Base-by-base conservation (phyloP, 2,797 vertebrate genomes). In the Cirrhinus molitorella region DNA sequence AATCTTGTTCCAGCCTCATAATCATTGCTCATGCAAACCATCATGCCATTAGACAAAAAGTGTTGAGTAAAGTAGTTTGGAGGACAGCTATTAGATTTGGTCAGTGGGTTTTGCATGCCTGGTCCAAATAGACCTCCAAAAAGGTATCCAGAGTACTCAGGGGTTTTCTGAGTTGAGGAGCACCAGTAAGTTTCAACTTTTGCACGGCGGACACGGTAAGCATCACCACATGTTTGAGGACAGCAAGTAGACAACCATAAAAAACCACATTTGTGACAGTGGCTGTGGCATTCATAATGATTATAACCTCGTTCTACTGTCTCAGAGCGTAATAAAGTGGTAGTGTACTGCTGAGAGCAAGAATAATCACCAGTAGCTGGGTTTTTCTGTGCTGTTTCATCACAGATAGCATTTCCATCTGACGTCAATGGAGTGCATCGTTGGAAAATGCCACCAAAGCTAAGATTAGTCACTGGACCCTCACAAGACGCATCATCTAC, bases 371-470 rank as follows among this genome's bases (percentile, higher is more conserved):
- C 96, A 0, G 96, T 97, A 10, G 93, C 92, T 0, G 94, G 95
- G 85, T 98, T 99, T 89, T 88, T 97, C 91, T 97, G 95, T 67
- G 92, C 92, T 47, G 97, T 87, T 0, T 79, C 75, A 14, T 34
- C 86, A 86, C 97, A 99, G 12, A 98, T 91, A 0, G n/a, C 49
- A 0, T 16, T 45, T 1, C 89, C 85, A 14, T 95, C 91, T 4
- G 87, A 13, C 0, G 87, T 91, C 13, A 95, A 1, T 0, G 83
- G 66, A 0, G 9, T n/a, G 31, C 97, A 98, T 65, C 88, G 7
- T 88, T 98, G 97, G 86, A 95, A 99, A 80, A 95, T 88, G 0
- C 97, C 97, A 0, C 96, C 97, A 0, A 99, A 97, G 85, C 96
- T 97, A 71, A 98, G 95, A 75, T 98, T 98, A 80, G 93, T 94